These are phyloP conservation scores for honey bee (Apis mellifera) DNA, from an alignment of 1,140 invertebrate species.

Conservation along the genomic window DNA sequence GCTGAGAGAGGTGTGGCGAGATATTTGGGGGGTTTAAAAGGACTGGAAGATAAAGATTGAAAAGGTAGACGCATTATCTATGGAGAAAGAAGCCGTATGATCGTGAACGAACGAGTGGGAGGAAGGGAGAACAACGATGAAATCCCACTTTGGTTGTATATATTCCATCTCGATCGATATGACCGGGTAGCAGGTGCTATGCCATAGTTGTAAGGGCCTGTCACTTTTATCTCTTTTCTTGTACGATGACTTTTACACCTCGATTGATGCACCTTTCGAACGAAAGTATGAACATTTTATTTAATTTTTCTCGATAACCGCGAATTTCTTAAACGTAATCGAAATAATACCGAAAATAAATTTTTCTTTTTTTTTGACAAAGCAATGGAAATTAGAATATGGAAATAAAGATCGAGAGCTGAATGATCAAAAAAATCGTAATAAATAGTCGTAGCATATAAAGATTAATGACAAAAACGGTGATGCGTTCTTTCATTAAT, in stretches of 20 bases:
- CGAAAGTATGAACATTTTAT: background rate
- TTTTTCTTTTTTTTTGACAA: background rate
- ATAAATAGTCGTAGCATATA: background rate
- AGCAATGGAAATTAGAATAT: background rate
- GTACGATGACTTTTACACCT: background rate
- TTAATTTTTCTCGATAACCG: constrained; percentile 1
- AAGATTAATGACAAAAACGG: constrained; percentile 35
- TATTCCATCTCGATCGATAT: constrained; percentile 64
- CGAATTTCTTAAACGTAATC: background rate
- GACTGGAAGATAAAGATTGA: background rate
- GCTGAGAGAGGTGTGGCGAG: too few species aligned
- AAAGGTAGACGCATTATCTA: background rate
- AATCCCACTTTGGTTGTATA: constrained; percentile 49
- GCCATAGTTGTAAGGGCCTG: constrained; percentile 23
- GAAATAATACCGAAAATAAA: background rate
- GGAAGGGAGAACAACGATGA: constrained; percentile 35
- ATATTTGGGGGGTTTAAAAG: background rate
- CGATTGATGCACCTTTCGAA: background rate
- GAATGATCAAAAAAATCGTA: constrained; percentile 3
- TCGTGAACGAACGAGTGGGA: constrained; percentile 32
- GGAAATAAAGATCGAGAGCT: background rate
- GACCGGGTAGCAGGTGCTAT: constrained; percentile 38
- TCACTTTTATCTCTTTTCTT: constrained; percentile 13
- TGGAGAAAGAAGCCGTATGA: constrained; percentile 56
- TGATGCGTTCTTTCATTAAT: constrained; percentile 29